phyloP scores from a whole-genome alignment of 1,140 invertebrate genomes.

The Battus philenor region DNA sequence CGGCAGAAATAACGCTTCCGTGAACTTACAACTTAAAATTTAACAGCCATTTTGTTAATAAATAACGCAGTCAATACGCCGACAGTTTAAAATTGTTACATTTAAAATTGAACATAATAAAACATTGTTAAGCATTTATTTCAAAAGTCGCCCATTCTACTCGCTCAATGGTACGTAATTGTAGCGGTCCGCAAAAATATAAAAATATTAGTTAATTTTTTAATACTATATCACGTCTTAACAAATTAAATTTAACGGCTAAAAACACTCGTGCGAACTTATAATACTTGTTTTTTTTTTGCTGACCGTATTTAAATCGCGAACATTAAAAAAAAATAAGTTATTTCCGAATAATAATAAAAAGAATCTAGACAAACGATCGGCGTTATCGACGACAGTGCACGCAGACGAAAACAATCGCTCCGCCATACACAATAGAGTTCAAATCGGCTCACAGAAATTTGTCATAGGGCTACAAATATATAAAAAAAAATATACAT shows the following conservation, averaged over 20 bases:
- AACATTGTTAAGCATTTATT: too few relatives aligned
- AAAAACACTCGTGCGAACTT: slow-evolving; percentile 1
- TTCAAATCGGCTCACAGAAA: slow-evolving; percentile 26
- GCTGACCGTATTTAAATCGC: background rate
- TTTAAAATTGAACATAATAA: too few relatives aligned
- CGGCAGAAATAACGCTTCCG: slow-evolving; percentile 6
- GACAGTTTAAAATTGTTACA: slow-evolving; percentile 1
- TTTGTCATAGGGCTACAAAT: slow-evolving; percentile 21
- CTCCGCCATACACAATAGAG: slow-evolving; percentile 18
- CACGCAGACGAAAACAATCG: slow-evolving; percentile 13
- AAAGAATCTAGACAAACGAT: slow-evolving; percentile 6
- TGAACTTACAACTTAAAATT: slow-evolving; percentile 22
- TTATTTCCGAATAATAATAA: slow-evolving; percentile 1
- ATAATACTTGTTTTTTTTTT: background rate
- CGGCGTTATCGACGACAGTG: slow-evolving; percentile 17
- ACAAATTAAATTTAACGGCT: slow-evolving; percentile 3
- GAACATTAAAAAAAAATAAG: slow-evolving; percentile 3
- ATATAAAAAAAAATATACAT: slow-evolving; percentile 27
- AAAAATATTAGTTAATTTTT: background rate
- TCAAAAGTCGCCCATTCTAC: too few relatives aligned
- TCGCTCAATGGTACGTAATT: too few relatives aligned
- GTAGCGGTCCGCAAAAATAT: background rate
- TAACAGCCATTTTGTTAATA: slow-evolving; percentile 30
- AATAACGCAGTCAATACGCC: slow-evolving; percentile 23
- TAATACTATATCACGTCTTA: slow-evolving; percentile 11